Percentiles rank a stretch among this genome's conserved stretches.
Conservation (phyloP, 2,113 vertebrate genomes). For the Datnioides undecimradiatus region DNA sequence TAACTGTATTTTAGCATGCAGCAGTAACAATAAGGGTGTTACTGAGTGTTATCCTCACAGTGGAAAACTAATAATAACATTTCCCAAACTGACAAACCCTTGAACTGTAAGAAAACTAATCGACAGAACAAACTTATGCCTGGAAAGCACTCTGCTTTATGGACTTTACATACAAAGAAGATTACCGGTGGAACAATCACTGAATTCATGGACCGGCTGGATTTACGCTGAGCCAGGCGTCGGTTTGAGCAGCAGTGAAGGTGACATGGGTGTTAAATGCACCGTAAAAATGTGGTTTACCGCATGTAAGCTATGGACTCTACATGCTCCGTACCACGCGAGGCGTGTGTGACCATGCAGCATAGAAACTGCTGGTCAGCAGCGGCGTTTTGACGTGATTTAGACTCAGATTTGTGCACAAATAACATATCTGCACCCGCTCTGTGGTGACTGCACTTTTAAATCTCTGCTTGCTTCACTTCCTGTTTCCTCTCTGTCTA, state of each 20-base stretch:
- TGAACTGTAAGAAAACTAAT: too few species aligned
- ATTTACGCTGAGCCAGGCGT: conserved; percentile 28
- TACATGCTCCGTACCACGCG: background rate
- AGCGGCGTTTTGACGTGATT: background rate
- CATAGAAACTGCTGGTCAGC: background rate
- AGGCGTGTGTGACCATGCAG: background rate
- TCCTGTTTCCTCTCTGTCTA: background rate
- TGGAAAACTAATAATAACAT: background rate
- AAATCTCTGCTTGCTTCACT: background rate
- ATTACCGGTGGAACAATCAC: conserved; percentile 50
- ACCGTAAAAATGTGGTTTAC: background rate
- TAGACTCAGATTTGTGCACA: background rate
- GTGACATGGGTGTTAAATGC: background rate
- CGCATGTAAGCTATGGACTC: background rate
- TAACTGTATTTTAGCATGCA: too few species aligned
- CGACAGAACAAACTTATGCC: conserved; percentile 7
- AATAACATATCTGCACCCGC: background rate
- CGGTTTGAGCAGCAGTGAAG: background rate
- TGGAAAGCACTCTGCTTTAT: conserved; percentile 15
- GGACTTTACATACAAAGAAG: conserved; percentile 34
- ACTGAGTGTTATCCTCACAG: background rate
- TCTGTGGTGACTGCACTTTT: background rate
- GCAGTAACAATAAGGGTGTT: too few species aligned
- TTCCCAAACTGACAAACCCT: too few species aligned
- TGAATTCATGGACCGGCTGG: conserved; percentile 15